Percentiles rank a stretch among this genome's conserved stretches.
Conservation (phyloP, 2,113 vertebrate species). For the Oryzias woworae region DNA sequence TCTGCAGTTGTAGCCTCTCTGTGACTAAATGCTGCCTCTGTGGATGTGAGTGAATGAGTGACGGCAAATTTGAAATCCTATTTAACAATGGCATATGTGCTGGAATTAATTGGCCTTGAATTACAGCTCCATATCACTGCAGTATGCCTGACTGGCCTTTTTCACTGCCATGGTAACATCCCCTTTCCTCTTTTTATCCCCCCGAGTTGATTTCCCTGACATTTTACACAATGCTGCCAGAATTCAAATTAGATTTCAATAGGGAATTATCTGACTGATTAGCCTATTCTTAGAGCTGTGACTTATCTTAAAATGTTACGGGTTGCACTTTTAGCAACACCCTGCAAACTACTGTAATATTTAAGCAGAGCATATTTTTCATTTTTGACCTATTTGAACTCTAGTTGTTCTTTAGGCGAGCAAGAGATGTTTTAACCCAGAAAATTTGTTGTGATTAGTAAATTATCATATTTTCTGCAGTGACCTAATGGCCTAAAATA, state of each 20-base stretch:
- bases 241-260: slow-evolving; percentile 28
- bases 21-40: slow-evolving; percentile 2
- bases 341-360: no score
- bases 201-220: slow-evolving; percentile 19
- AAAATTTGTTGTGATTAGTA: slow-evolving; percentile 12
- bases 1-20: slow-evolving; percentile 5
- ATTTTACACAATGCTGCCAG: slow-evolving; percentile 11
- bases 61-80: slow-evolving; percentile 16
- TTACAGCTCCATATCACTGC: slow-evolving; percentile 6
- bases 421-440: slow-evolving; percentile 26
- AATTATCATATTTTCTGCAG: neutral
- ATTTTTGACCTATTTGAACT: neutral
- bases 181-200: neutral
- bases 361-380: neutral
- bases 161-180: slow-evolving; percentile 3
- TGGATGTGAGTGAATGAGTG: slow-evolving; percentile 15
- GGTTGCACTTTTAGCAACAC: no score
- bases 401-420: no score
- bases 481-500: slow-evolving; percentile 40
- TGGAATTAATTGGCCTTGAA: slow-evolving; percentile 33
- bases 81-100: slow-evolving; percentile 12
- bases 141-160: slow-evolving; percentile 19
- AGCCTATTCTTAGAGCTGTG: neutral
- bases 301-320: no score
- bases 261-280: slow-evolving; percentile 1